A percentile compares a stretch with the other conserved stretches of the same genome.
phyloP scores from a whole-genome alignment of 2,797 vertebrate species.

The Myoxocephalus aenaeus region DNA sequence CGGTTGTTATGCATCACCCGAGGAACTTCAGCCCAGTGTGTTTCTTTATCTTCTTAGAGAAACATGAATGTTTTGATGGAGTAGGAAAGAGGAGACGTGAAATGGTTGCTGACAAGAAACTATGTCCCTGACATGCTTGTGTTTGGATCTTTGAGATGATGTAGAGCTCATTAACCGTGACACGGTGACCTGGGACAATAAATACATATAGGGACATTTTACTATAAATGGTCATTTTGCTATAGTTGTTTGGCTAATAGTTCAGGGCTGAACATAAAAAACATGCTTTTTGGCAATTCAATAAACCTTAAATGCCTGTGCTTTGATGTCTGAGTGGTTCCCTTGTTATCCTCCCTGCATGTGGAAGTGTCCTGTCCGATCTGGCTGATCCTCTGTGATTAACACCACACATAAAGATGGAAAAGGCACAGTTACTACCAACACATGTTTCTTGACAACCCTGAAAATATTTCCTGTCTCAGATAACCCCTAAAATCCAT shows the following conservation, averaged over 20 bases:
- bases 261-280: constrained; percentile 24
- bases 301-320: constrained; percentile 34
- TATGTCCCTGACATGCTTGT: constrained; percentile 9
- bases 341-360: constrained; percentile 66
- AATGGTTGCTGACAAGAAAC: constrained; percentile 31
- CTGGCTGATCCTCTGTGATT: constrained; percentile 54
- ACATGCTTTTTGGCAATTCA: constrained; percentile 26
- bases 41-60: constrained; percentile 28
- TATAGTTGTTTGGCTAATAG: constrained; percentile 5
- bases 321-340: constrained; percentile 56
- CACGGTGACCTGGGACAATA: constrained; percentile 8
- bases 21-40: constrained; percentile 26
- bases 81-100: constrained; percentile 15
- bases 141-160: constrained; percentile 36
- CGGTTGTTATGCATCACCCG: constrained; percentile 40
- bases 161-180: constrained; percentile 19
- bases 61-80: constrained; percentile 36
- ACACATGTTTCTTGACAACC: constrained; percentile 57
- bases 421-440: constrained; percentile 48
- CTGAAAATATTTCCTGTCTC: constrained; percentile 52
- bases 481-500: constrained; percentile 55
- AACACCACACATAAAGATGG: constrained; percentile 66
- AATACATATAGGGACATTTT: constrained; percentile 7
- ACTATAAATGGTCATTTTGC: neutral
- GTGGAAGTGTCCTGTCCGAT: constrained; percentile 50